These are phyloP conservation scores for Hydra vulgaris DNA, from an alignment of 30 jellyfish, hydroid and myxozoan species.

Conservation along the genomic window DNA sequence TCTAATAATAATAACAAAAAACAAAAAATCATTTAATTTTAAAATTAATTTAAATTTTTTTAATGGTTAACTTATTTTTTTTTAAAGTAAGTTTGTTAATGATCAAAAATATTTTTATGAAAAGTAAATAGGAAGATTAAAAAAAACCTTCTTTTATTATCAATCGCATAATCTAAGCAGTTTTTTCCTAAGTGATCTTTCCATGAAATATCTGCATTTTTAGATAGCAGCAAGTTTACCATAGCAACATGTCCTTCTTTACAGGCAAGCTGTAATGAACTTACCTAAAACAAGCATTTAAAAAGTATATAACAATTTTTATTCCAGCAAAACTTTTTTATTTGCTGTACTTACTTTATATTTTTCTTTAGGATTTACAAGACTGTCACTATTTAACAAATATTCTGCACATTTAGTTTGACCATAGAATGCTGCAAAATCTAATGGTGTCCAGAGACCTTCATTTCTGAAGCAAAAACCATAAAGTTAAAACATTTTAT, in stretches of 20 bases:
- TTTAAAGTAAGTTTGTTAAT: too few relatives aligned
- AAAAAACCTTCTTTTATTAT: constrained; percentile 63
- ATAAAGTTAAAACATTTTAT: too few relatives aligned
- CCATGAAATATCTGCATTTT: constrained; percentile 81
- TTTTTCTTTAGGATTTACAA: constrained; percentile 83
- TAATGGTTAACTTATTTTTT: too few relatives aligned
- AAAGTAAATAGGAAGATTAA: background rate
- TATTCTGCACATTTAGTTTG: constrained; percentile 84
- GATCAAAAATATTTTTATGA: too few relatives aligned
- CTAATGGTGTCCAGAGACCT: constrained; percentile 95
- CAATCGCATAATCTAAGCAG: constrained; percentile 94
- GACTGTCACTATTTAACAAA: constrained; percentile 79
- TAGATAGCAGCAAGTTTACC: constrained; percentile 62
- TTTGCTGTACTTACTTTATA: constrained; percentile 43
- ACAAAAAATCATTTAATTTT: too few relatives aligned
- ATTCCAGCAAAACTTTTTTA: too few relatives aligned
- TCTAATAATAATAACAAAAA: too few relatives aligned
- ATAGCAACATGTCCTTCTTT: constrained; percentile 94
- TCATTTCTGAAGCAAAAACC: constrained; percentile 45
- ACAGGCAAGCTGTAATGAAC: constrained; percentile 88
- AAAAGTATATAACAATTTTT: too few relatives aligned
- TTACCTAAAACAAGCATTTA: constrained; percentile 52
- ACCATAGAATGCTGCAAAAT: constrained; percentile 95
- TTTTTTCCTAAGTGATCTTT: constrained; percentile 93
- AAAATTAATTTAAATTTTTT: too few relatives aligned